Evolutionary conservation across 2,113 vertebrate genomes (phyloP).

Genomic region (Anthoscopus minutus): DNA sequence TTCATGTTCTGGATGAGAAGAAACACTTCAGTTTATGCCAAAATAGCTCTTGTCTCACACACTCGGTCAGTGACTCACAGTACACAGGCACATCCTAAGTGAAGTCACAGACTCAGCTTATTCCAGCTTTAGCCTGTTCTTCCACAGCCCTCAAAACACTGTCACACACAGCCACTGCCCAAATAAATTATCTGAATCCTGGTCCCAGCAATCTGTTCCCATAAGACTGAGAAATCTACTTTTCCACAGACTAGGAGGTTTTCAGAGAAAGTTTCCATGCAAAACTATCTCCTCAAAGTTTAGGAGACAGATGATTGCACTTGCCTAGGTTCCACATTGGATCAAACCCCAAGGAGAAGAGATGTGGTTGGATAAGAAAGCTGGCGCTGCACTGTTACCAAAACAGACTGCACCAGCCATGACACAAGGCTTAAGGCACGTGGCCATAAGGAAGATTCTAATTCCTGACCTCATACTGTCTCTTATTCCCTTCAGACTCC

Average conservation of each 20-base stretch:
- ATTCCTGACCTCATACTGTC: not conserved
- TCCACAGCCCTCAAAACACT: not conserved
- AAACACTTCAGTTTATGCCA: not conserved
- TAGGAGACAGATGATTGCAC: not conserved
- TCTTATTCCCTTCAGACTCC: not conserved
- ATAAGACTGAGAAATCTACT: not conserved
- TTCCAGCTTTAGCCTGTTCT: not conserved
- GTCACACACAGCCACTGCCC: not conserved
- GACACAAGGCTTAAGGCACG: not conserved
- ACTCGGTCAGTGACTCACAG: conserved; percentile 27
- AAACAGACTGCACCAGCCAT: not conserved
- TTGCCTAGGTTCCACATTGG: not conserved
- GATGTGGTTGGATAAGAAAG: not conserved
- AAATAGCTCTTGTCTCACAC: not conserved
- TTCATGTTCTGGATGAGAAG: conserved; percentile 14
- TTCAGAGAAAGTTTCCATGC: not conserved
- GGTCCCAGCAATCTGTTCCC: not conserved
- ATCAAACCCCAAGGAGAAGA: not conserved
- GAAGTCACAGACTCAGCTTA: not conserved
- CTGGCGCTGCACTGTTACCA: not conserved
- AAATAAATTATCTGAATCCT: not conserved
- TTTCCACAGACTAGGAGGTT: not conserved
- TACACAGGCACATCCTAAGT: not conserved
- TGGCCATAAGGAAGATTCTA: not conserved
- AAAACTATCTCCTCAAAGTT: not conserved